Evolutionary conservation across 2,113 vertebrate genomes (phyloP), one percentile per base, ranked within the genome.

Genomic region (Puntigrus tetrazona): DNA sequence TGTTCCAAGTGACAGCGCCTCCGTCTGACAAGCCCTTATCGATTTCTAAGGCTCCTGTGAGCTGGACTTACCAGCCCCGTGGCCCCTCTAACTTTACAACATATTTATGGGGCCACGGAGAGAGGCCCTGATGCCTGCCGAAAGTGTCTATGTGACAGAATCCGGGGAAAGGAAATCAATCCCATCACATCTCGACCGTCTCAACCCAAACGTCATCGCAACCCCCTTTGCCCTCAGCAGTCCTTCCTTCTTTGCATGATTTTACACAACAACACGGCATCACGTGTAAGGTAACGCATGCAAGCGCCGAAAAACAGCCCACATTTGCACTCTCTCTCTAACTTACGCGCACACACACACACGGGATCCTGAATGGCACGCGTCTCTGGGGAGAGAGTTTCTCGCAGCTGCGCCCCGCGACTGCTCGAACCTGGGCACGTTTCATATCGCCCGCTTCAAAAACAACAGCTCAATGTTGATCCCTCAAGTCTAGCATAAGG

Each of bases 111-210:
- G 94, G 94, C 92, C 92, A 89, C 86, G 90, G 88, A 87, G 88
- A 87, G 89, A 94, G 94, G 93, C 93, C 90, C 92, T 86, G 91
- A 90, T 92, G 93, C 91, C 92, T 86, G 91, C 91, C 92, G 93
- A 91, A 91, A 87, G 94, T 94, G 94, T 93, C 94, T 93, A 91
- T 92, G 94, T 94, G 94, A 95, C 95, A 96, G 94, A 94, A 94
- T 93, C 94, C 87, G 94, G 91, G 95, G 95, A 96, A 95, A 95
- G 95, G 95, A 97, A 97, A 97, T 96, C 95, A 94, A 96, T 96
- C 63, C n/a, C 67, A 29, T 82, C 78, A 77, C 36, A 78, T 67
- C 73, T 38, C 50, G 77, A 78, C 72, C n/a, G 27, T 22, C 52
- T 76, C 79, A 57, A 34, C 65, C 25, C n/a, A 8, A 59, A 73